Evolutionary conservation across 2,113 vertebrate species (phyloP).

Genomic region (Thamnophis sirtalis): DNA sequence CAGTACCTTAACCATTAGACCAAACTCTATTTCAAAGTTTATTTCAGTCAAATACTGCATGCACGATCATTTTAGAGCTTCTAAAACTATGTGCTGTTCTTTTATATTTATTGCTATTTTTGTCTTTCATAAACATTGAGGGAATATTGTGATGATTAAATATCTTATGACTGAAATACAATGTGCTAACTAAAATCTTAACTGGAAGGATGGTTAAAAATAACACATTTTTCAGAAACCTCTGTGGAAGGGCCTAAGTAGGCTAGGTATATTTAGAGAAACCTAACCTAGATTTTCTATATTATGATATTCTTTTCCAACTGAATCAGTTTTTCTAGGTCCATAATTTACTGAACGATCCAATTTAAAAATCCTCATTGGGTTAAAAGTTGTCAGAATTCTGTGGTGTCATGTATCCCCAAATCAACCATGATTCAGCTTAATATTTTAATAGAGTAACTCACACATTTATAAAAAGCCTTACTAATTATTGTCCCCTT

Average conservation of each 20-base stretch:
- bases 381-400: constrained; percentile 31
- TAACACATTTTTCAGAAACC: constrained; percentile 50
- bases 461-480: constrained; percentile 33
- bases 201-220: constrained; percentile 55
- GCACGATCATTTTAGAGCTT: too few species aligned
- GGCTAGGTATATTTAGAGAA: constrained; percentile 38
- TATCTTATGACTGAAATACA: constrained; percentile 44
- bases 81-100: not conserved
- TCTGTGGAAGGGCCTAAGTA: constrained; percentile 59
- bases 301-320: constrained; percentile 60
- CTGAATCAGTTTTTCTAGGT: constrained; percentile 55
- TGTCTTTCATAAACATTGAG: constrained; percentile 41
- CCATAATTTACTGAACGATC: constrained; percentile 34
- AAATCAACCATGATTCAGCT: constrained; percentile 30
- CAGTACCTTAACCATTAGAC: too few species aligned
- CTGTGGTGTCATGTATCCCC: constrained; percentile 29
- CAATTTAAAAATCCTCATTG: constrained; percentile 24
- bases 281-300: constrained; percentile 45
- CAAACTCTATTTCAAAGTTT: not conserved
- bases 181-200: constrained; percentile 54
- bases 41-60: not conserved
- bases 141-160: constrained; percentile 56
- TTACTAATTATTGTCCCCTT: constrained; percentile 23
- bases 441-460: constrained; percentile 42
- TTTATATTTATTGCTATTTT: constrained; percentile 28